A percentile compares a stretch with the other conserved stretches of the same genome.
Conservation (phyloP, 64 coral and sea anemone species). For the Montipora capricornis region DNA sequence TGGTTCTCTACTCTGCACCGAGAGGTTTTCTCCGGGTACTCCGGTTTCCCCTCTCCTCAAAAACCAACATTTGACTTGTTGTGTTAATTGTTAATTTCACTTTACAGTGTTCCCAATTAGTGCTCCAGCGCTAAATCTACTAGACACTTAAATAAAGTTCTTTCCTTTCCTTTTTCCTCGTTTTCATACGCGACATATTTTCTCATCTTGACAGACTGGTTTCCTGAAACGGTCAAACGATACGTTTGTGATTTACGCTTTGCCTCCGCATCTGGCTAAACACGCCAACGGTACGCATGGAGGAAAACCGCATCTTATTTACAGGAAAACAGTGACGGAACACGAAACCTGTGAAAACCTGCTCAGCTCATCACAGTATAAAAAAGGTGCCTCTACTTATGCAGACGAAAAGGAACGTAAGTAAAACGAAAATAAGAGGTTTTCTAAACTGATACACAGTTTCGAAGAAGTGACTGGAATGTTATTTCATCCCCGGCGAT, state of each 20-base stretch:
- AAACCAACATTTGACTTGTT: too few relatives aligned
- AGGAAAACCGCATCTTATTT: conserved; percentile 45
- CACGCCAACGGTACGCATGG: neutral
- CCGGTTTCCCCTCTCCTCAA: too few relatives aligned
- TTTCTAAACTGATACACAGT: too few relatives aligned
- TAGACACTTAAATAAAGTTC: too few relatives aligned
- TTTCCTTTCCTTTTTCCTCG: neutral
- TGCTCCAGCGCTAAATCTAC: too few relatives aligned
- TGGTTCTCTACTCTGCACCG: too few relatives aligned
- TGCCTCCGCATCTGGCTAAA: conserved; percentile 29
- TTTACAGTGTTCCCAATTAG: too few relatives aligned
- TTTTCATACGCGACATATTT: neutral
- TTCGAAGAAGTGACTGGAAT: too few relatives aligned
- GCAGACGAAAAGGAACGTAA: neutral
- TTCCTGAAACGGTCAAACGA: conserved; percentile 36
- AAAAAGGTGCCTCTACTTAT: neutral
- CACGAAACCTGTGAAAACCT: neutral
- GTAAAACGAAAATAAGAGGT: neutral
- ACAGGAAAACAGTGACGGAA: neutral
- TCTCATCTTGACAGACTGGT: conserved; percentile 21
- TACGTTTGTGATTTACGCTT: conserved; percentile 36
- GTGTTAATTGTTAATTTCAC: too few relatives aligned
- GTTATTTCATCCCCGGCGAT: too few relatives aligned
- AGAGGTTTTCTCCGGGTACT: too few relatives aligned
- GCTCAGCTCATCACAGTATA: neutral